Conservation (phyloP, 2,113 vertebrate species). For the Platysteira castanea region DNA sequence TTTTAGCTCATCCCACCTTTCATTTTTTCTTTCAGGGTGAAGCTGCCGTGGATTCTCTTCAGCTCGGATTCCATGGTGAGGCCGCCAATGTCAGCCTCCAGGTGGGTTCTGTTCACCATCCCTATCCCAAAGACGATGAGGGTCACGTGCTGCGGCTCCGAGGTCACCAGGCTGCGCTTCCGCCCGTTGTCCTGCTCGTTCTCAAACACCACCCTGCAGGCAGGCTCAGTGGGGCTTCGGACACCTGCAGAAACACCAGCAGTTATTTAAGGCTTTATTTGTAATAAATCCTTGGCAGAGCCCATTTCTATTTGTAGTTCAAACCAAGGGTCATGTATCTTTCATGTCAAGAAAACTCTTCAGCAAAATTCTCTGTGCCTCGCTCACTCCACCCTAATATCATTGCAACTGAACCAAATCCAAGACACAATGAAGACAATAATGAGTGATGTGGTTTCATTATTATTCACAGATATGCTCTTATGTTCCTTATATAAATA, state of each 20-base stretch:
- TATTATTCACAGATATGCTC: background rate
- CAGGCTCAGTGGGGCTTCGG: constrained; percentile 82
- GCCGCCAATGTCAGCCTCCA: constrained; percentile 96
- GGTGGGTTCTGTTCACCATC: constrained; percentile 95
- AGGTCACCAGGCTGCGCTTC: constrained; percentile 87
- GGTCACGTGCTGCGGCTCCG: constrained; percentile 92
- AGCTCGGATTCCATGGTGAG: constrained; percentile 97
- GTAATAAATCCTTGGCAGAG: background rate
- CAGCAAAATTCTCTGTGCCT: background rate
- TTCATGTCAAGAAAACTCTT: background rate
- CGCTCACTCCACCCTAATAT: rapidly evolving
- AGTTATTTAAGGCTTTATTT: background rate
- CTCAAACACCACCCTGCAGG: constrained; percentile 89
- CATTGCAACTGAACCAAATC: background rate
- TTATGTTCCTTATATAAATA: background rate
- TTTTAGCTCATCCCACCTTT: constrained; percentile 77
- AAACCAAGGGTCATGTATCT: background rate
- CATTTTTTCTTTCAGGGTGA: constrained; percentile 98
- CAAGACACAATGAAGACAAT: background rate
- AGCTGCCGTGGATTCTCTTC: constrained; percentile 96
- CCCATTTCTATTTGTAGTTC: background rate
- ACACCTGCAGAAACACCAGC: constrained; percentile 59
- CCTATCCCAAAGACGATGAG: constrained; percentile 96
- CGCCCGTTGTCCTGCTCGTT: constrained; percentile 86
- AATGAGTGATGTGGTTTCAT: background rate